Percentiles rank a stretch among this genome's conserved stretches.
phyloP scores from a whole-genome alignment of 2,113 vertebrate genomes.

The Embiotoca jacksoni region DNA sequence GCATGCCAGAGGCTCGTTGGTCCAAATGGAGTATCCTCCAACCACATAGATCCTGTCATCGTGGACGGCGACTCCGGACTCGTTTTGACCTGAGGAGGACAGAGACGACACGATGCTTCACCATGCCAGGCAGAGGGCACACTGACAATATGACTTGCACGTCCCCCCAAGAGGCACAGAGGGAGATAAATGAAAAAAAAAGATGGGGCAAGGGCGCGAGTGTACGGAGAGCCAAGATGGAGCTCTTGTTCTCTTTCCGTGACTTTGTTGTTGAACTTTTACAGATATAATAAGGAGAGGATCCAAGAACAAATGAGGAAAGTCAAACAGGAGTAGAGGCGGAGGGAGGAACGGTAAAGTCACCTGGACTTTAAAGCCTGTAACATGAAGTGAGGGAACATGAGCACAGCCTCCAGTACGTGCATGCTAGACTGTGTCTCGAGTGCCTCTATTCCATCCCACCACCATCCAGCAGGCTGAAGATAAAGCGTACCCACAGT shows the following conservation, averaged over 20 bases:
- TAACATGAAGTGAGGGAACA: not conserved
- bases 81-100: conserved; percentile 91
- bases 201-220: conserved; percentile 20
- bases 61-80: conserved; percentile 96
- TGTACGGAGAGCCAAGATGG: conserved; percentile 15
- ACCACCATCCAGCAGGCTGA: conserved; percentile 26
- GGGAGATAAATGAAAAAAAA: conserved; percentile 45
- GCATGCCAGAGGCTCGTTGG: conserved; percentile 97
- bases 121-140: conserved; percentile 42
- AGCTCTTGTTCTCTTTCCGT: conserved; percentile 36
- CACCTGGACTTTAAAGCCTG: conserved; percentile 27
- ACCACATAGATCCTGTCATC: conserved; percentile 97
- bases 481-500: conserved; percentile 19
- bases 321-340: conserved; percentile 24
- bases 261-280: conserved; percentile 66
- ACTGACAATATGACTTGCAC: conserved; percentile 41
- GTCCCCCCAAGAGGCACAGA: conserved; percentile 26
- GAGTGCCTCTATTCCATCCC: not conserved
- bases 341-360: conserved; percentile 16
- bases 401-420: not conserved
- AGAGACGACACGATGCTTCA: conserved; percentile 53
- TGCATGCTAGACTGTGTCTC: not conserved
- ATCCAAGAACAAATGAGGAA: conserved; percentile 18
- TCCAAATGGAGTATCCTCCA: conserved; percentile 99
- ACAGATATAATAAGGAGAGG: conserved; percentile 14